These are phyloP conservation scores for Ciconia maguari DNA, from an alignment of 2,113 vertebrate genomes.

Conservation along the genomic window DNA sequence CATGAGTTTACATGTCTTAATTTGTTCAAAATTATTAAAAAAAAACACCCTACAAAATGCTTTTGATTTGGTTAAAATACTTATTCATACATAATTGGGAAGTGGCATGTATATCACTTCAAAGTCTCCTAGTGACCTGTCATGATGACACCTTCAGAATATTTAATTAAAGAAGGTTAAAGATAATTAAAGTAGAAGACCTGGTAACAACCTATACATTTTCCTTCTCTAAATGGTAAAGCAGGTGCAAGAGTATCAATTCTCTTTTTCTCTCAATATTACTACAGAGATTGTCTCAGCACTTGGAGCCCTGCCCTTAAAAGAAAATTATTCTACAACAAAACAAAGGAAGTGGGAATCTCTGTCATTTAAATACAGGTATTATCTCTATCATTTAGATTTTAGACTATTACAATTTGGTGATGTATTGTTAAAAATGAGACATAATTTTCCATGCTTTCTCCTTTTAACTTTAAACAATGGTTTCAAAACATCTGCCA, in stretches of 20 bases:
- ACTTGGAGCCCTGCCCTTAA: neutral
- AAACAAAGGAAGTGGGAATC: neutral
- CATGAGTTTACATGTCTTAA: neutral
- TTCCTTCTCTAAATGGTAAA: neutral
- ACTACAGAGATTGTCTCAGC: neutral
- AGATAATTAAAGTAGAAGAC: neutral
- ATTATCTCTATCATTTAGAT: neutral
- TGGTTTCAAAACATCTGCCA: neutral
- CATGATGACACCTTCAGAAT: neutral
- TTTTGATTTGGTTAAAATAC: neutral
- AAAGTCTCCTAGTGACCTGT: neutral
- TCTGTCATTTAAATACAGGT: neutral
- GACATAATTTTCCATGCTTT: neutral
- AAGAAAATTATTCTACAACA: neutral
- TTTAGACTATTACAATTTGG: neutral
- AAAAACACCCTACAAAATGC: neutral
- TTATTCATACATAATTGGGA: neutral
- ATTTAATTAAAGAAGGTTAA: neutral
- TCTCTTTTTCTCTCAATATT: neutral
- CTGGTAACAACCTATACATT: neutral
- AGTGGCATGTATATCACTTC: neutral
- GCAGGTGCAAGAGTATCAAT: neutral
- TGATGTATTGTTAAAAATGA: neutral
- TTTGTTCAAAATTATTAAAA: neutral
- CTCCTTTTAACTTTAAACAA: neutral